Evolutionary conservation across 2,113 vertebrate genomes (phyloP).

Genomic region (Engystomops pustulosus): DNA sequence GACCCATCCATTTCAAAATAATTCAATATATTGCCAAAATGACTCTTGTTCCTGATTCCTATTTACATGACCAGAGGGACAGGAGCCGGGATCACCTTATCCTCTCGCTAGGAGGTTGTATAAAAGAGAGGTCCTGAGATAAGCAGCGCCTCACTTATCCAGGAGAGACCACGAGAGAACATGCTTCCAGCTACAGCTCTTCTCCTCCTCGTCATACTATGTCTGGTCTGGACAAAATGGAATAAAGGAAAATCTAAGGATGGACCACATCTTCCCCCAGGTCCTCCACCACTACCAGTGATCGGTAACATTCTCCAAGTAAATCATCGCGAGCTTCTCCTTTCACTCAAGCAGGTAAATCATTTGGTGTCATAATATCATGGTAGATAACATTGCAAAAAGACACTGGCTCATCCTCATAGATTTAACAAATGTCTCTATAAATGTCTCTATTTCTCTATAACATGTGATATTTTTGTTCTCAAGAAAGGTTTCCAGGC

Average conservation of each 20-base stretch:
- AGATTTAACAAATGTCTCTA: too few relatives aligned
- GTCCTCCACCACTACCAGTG: slow-evolving; percentile 22
- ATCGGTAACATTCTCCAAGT: slow-evolving; percentile 37
- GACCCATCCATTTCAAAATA: not conserved
- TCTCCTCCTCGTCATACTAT: not conserved
- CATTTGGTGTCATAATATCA: too few relatives aligned
- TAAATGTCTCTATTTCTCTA: too few relatives aligned
- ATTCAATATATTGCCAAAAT: not conserved
- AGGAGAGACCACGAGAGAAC: not conserved
- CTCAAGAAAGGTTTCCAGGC: too few relatives aligned
- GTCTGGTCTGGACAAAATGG: not conserved
- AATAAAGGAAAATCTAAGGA: not conserved
- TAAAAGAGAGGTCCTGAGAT: not conserved
- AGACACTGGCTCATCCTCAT: too few relatives aligned
- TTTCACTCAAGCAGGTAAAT: slow-evolving; percentile 20
- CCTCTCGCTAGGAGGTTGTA: not conserved
- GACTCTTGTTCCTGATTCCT: not conserved
- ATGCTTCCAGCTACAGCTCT: not conserved
- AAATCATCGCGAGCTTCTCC: not conserved
- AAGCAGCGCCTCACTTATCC: not conserved
- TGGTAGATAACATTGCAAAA: too few relatives aligned
- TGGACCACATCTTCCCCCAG: not conserved
- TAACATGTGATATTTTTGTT: too few relatives aligned
- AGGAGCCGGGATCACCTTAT: not conserved
- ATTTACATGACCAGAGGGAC: not conserved